Conservation (phyloP, 2,797 vertebrate species). For the Chiloscyllium punctatum region DNA sequence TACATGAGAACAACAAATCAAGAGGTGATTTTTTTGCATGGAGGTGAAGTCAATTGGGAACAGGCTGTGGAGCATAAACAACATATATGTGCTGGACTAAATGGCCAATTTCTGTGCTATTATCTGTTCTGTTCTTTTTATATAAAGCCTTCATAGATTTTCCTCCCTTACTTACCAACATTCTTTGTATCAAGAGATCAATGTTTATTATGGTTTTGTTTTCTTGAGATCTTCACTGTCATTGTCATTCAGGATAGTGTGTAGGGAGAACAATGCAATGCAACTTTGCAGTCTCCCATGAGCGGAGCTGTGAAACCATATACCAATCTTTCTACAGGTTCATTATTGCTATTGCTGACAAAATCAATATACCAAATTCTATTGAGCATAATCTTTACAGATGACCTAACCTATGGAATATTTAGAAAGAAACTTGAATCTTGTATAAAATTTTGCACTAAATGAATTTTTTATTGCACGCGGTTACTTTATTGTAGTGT, state of each 20-base stretch:
- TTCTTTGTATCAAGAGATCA: neutral
- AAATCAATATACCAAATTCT: neutral
- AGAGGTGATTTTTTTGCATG: neutral
- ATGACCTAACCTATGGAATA: neutral
- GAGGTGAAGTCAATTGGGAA: neutral
- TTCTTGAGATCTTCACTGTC: neutral
- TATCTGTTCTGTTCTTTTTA: neutral
- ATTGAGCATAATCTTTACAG: neutral
- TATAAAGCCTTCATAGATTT: neutral
- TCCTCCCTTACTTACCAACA: neutral
- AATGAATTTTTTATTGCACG: neutral
- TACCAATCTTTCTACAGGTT: neutral
- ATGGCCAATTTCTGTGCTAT: neutral
- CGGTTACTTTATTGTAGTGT: neutral
- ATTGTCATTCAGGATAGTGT: neutral
- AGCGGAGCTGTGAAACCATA: neutral
- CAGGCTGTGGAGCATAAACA: neutral
- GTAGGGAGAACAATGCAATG: neutral
- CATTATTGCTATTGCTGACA: neutral
- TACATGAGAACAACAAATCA: neutral
- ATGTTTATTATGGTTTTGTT: neutral
- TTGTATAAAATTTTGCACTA: neutral
- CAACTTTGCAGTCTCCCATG: neutral
- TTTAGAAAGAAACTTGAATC: neutral
- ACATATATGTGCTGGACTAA: neutral